Conservation (phyloP, 2,888 invertebrate species). For the Cheiracanthium punctorium region DNA sequence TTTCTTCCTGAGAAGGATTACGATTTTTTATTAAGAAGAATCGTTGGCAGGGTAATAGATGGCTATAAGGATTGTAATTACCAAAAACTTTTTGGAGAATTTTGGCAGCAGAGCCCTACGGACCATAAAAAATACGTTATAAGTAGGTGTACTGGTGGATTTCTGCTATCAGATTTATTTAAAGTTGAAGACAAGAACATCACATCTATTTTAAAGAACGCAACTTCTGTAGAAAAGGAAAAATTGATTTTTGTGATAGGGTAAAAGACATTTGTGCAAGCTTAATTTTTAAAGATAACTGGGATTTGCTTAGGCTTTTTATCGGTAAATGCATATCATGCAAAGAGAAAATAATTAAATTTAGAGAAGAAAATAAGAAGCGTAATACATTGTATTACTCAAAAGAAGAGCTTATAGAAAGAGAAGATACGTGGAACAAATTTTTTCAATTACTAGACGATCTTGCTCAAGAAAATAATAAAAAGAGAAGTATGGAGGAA, state of each 20-base stretch:
- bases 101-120: slow-evolving; percentile 42
- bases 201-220: slow-evolving; percentile 36
- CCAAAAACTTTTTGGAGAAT: slow-evolving; percentile 51
- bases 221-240: slow-evolving; percentile 46
- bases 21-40: slow-evolving; percentile 28
- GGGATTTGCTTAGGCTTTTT: slow-evolving; percentile 36
- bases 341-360: slow-evolving; percentile 18
- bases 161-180: slow-evolving; percentile 38
- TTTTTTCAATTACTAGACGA: slow-evolving; percentile 31
- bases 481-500: not conserved
- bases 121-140: slow-evolving; percentile 43
- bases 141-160: slow-evolving; percentile 13
- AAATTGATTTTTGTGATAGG: slow-evolving; percentile 25
- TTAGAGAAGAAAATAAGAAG: slow-evolving; percentile 48
- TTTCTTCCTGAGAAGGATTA: slow-evolving; percentile 32
- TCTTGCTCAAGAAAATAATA: slow-evolving; percentile 25
- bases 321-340: slow-evolving; percentile 39
- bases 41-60: slow-evolving; percentile 17
- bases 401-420: not conserved
- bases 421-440: slow-evolving; percentile 30
- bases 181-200: slow-evolving; percentile 38
- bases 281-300: slow-evolving; percentile 31
- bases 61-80: slow-evolving; percentile 52
- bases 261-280: slow-evolving; percentile 35
- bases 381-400: slow-evolving; percentile 5